A percentile compares a stretch with the other conserved stretches of the same genome.
These are phyloP conservation scores for Stichodactyla helianthus DNA, from an alignment of 64 coral and sea anemone species.

Conservation along the genomic window DNA sequence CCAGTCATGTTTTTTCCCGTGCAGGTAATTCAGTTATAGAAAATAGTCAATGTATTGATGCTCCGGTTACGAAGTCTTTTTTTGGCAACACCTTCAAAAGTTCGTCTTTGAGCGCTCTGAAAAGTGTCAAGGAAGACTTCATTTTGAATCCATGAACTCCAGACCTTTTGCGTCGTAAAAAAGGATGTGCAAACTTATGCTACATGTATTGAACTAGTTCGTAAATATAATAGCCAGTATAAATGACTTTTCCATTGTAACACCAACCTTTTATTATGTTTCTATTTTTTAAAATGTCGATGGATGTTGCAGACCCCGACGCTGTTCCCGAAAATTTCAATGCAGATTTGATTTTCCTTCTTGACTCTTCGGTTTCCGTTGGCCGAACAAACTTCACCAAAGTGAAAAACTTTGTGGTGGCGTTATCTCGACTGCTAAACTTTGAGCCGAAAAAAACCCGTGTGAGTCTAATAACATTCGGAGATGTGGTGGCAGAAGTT, in stretches of 20 bases:
- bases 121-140: too few relatives aligned
- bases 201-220: too few relatives aligned
- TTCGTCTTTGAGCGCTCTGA: too few relatives aligned
- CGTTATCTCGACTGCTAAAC: conserved; percentile 26
- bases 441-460: conserved; percentile 22
- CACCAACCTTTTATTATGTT: background rate
- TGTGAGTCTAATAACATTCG: conserved; percentile 37
- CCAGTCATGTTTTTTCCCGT: conserved; percentile 6
- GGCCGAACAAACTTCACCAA: conserved; percentile 26
- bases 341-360: conserved; percentile 41
- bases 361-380: conserved; percentile 40
- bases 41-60: background rate
- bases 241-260: background rate
- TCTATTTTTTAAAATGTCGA: background rate
- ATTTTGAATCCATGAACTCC: too few relatives aligned
- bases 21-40: conserved; percentile 11
- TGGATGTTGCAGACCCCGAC: background rate
- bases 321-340: conserved; percentile 32
- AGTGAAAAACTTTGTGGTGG: conserved; percentile 24
- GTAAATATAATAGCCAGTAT: background rate
- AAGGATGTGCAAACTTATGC: too few relatives aligned
- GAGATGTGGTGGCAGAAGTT: conserved; percentile 10
- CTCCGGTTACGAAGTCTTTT: background rate
- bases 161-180: too few relatives aligned
- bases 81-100: too few relatives aligned